A percentile compares a stretch with the other conserved stretches of the same genome.
Conservation (phyloP, 2,113 vertebrate species). For the Tragelaphus scriptus region DNA sequence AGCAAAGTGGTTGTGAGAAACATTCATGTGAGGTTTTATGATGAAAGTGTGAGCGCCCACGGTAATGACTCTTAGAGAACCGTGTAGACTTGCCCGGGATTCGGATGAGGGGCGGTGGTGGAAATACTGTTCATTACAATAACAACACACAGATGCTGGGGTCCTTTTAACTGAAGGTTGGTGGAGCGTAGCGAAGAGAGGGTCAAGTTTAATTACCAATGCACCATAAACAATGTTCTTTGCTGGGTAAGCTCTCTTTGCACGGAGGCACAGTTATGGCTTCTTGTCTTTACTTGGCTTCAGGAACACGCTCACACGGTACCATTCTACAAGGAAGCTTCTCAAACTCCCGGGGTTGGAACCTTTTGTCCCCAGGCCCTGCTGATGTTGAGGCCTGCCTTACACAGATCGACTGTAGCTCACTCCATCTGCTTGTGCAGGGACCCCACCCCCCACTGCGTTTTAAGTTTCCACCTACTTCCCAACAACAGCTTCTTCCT, state of each 20-base stretch:
- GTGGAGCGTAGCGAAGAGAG: conserved; percentile 1
- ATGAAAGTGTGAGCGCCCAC: conserved; percentile 62
- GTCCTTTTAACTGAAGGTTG: neutral
- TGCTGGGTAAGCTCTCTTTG: conserved; percentile 28
- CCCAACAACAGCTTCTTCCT: neutral
- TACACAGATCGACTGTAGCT: fast-evolving
- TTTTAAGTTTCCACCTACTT: neutral
- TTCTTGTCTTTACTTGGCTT: conserved; percentile 14
- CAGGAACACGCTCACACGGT: neutral
- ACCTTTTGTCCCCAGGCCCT: neutral
- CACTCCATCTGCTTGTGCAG: neutral
- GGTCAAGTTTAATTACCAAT: conserved; percentile 51
- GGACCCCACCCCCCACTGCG: neutral
- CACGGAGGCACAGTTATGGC: neutral
- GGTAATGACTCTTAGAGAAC: conserved; percentile 50
- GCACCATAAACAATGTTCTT: conserved; percentile 45
- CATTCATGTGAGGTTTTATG: conserved; percentile 62
- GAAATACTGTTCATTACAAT: conserved; percentile 46
- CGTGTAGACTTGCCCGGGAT: neutral
- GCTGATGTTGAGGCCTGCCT: neutral
- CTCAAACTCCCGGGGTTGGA: neutral
- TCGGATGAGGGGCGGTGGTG: neutral
- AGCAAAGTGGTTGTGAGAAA: conserved; percentile 61
- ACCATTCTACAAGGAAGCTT: neutral
- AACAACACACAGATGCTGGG: neutral